phyloP scores from a whole-genome alignment of 53 echinoderm and acorn worm species.

The Mesocentrotus franciscanus region DNA sequence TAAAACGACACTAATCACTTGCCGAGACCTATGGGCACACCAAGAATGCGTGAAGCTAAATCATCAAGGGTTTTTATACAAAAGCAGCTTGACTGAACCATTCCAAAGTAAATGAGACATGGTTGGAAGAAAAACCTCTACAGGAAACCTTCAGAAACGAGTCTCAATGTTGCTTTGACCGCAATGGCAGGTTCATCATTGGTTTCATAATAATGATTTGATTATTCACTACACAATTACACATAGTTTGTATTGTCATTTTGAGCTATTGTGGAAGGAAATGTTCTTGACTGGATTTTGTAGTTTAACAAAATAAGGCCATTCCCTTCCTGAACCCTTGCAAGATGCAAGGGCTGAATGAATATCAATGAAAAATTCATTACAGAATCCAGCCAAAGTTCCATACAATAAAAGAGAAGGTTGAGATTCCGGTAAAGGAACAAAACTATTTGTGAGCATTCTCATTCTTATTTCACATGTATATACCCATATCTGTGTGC shows the following conservation, averaged over 20 bases:
- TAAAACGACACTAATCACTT: conserved; percentile 30
- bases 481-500: no score
- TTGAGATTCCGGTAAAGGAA: no score
- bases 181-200: background rate
- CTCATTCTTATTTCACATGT: no score
- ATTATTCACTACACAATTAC: background rate
- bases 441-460: no score
- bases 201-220: background rate
- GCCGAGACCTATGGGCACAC: background rate
- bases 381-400: background rate
- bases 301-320: background rate
- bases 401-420: background rate
- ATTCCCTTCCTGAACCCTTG: background rate
- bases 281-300: background rate
- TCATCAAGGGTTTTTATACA: background rate
- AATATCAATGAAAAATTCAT: background rate
- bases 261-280: background rate
- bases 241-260: background rate
- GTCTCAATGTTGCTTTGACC: background rate
- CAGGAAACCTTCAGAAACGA: background rate
- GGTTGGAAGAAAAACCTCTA: background rate
- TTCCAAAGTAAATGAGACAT: background rate
- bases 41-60: background rate
- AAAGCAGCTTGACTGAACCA: background rate
- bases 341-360: background rate